Percentiles rank a stretch among this genome's conserved stretches.
phyloP scores from a whole-genome alignment of 2,888 invertebrate species.

The Idaea biselata region DNA sequence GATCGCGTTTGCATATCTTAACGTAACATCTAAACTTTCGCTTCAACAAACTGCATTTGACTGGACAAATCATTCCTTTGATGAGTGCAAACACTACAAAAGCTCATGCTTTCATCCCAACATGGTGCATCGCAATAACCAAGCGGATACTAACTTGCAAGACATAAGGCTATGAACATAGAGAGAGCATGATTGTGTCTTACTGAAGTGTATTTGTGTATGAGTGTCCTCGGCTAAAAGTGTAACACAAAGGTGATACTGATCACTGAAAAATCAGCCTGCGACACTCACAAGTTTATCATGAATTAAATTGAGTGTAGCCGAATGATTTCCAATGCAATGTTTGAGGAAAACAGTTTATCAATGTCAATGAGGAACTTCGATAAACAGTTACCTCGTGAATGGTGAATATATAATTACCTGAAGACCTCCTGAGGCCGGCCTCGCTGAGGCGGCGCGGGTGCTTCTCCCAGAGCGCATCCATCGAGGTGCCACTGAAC shows the following conservation, averaged over 20 bases:
- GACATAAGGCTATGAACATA: slow-evolving; percentile 35
- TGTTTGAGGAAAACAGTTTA: slow-evolving; percentile 4
- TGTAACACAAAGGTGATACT: slow-evolving; percentile 30
- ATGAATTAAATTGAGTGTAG: slow-evolving; percentile 7
- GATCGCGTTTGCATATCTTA: slow-evolving; percentile 61
- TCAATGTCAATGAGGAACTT: slow-evolving; percentile 21
- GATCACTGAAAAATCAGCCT: slow-evolving; percentile 20
- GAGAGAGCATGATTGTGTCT: slow-evolving; percentile 42
- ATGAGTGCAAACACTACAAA: slow-evolving; percentile 26
- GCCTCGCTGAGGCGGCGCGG: slow-evolving; percentile 88
- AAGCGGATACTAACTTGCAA: slow-evolving; percentile 31
- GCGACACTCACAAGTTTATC: not conserved
- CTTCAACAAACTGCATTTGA: slow-evolving; percentile 77
- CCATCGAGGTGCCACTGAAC: slow-evolving; percentile 84
- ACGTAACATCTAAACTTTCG: slow-evolving; percentile 60
- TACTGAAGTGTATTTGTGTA: slow-evolving; percentile 30
- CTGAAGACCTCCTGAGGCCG: slow-evolving; percentile 87
- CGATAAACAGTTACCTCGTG: slow-evolving; percentile 18
- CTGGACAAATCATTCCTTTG: slow-evolving; percentile 41
- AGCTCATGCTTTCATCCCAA: slow-evolving; percentile 48
- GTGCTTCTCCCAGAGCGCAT: slow-evolving; percentile 87
- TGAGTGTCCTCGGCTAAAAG: slow-evolving; percentile 28
- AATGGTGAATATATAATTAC: slow-evolving; percentile 67
- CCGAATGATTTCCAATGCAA: slow-evolving; percentile 10
- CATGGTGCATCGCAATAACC: slow-evolving; percentile 45